Base-by-base conservation (phyloP, 2,888 invertebrate genomes). In the Incurvaria masculella region DNA sequence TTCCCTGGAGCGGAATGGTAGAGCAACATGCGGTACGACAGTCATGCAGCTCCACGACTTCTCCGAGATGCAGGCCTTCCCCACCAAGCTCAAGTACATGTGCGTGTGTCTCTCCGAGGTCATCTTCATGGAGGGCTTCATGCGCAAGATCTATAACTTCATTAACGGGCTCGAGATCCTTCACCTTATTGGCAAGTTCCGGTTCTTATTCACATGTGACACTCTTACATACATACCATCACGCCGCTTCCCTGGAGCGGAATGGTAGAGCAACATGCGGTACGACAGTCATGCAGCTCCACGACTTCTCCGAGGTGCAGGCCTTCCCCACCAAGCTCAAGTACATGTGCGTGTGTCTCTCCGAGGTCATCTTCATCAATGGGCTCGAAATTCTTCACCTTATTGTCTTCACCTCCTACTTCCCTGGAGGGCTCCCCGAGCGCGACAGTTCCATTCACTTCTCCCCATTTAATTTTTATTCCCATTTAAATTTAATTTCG, bases 121-220 rank as follows among this genome's bases (percentile, higher is more conserved):
- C 55, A 99, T 99, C 72, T 99, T 99, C 78, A 94, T 99, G 91
- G 99, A 99, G 68, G 99, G 99, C 14, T 99, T 99, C 68, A 97
- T 99, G 95, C 79, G 99, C 56, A 97, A 99, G 74, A 99, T 99
- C 54, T 99, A 99, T 73, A 98, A 98, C 69, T 99, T 98, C 63
- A 96, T 99, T 62, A 98, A 98, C 57, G 98, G 98, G 4, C 73
- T 99, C 49, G 97, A 99, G 79, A 92, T 96, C 48, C 80, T 99
- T 47, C 99, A 99, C 74, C 83, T 99, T 48, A 94, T 99, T 63
- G 99, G 94, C 91, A 59, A 61, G 46, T 23, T n/a, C n/a, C n/a
- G n/a, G n/a, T n/a, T n/a, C n/a, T n/a, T n/a, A n/a, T n/a, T n/a
- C n/a, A n/a, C n/a, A n/a, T n/a, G n/a, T n/a, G n/a, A n/a, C n/a